These are phyloP conservation scores for Phyto melanocephala DNA, from an alignment of 2,888 invertebrate species.

Conservation along the genomic window DNA sequence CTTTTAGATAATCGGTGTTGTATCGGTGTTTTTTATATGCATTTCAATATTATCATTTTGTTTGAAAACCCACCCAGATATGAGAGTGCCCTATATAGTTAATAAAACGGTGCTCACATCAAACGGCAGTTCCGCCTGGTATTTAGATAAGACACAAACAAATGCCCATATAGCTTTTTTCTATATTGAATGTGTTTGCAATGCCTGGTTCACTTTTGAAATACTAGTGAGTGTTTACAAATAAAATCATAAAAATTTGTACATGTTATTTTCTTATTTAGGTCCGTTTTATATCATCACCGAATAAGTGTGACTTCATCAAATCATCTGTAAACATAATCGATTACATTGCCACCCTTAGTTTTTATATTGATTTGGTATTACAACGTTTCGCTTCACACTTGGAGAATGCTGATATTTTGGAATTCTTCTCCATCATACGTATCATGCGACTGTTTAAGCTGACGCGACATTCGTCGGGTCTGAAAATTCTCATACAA, in stretches of 20 bases:
- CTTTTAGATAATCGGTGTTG: slow-evolving; percentile 95
- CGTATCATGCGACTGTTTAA: slow-evolving; percentile 98
- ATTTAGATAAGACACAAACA: slow-evolving; percentile 93
- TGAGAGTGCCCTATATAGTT: slow-evolving; percentile 93
- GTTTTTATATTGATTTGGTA: slow-evolving; percentile 97
- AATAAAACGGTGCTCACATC: slow-evolving; percentile 89
- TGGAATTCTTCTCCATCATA: slow-evolving; percentile 98
- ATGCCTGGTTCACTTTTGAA: slow-evolving; percentile 99
- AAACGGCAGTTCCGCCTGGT: slow-evolving; percentile 88
- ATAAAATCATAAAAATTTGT: neutral
- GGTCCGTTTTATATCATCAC: slow-evolving; percentile 94
- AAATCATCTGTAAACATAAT: slow-evolving; percentile 98
- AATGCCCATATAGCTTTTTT: slow-evolving; percentile 98
- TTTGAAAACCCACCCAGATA: slow-evolving; percentile 99
- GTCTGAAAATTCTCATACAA: slow-evolving; percentile 98
- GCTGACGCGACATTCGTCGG: slow-evolving; percentile 97
- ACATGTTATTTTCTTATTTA: slow-evolving; percentile 50
- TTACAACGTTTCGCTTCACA: slow-evolving; percentile 94
- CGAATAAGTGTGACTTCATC: slow-evolving; percentile 96
- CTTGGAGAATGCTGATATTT: slow-evolving; percentile 95
- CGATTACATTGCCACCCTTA: slow-evolving; percentile 98
- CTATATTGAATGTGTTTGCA: slow-evolving; percentile 98
- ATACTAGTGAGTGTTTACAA: slow-evolving; percentile 82
- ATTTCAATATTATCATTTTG: slow-evolving; percentile 99
- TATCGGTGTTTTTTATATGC: slow-evolving; percentile 99